These are phyloP conservation scores for Crambe crambe DNA, from an alignment of 37 sponge, comb jelly and placozoan genomes.

Conservation along the genomic window DNA sequence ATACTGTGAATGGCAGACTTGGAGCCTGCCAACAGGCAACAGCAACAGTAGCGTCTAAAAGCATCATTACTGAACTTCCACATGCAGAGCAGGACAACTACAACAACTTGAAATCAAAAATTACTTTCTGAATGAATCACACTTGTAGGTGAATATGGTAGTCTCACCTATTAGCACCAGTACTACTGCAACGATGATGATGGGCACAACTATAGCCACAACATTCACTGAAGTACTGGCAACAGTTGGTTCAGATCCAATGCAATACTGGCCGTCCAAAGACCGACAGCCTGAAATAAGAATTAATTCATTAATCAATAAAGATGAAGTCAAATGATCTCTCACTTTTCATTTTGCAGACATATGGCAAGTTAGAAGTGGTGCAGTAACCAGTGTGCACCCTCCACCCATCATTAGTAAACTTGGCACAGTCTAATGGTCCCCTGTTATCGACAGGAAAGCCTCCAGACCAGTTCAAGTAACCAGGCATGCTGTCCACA, in stretches of 20 bases:
- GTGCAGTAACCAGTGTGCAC: slow-evolving; percentile 33
- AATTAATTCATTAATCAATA: slow-evolving; percentile 5
- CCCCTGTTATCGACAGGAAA: slow-evolving; percentile 7
- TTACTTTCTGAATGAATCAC: not conserved
- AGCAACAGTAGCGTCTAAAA: slow-evolving; percentile 56
- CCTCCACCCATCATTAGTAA: slow-evolving; percentile 47
- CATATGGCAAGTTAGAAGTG: slow-evolving; percentile 23
- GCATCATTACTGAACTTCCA: slow-evolving; percentile 69
- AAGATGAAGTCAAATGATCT: not conserved
- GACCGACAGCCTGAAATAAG: not conserved
- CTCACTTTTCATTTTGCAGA: slow-evolving; percentile 61
- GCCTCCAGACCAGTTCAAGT: slow-evolving; percentile 41
- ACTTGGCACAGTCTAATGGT: slow-evolving; percentile 60
- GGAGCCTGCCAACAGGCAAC: slow-evolving; percentile 28
- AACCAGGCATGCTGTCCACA: not conserved
- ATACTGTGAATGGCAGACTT: slow-evolving; percentile 40
- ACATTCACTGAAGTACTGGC: not conserved
- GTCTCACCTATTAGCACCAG: slow-evolving; percentile 8
- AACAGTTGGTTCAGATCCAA: not conserved
- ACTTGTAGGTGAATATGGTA: not conserved
- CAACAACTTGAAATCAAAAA: not conserved
- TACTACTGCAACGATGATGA: not conserved
- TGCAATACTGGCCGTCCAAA: slow-evolving; percentile 6
- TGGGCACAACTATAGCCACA: not conserved
- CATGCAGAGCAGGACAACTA: slow-evolving; percentile 41